These are phyloP conservation scores for Argynnis bischoffii DNA, from an alignment of 2,888 invertebrate species.

Conservation along the genomic window DNA sequence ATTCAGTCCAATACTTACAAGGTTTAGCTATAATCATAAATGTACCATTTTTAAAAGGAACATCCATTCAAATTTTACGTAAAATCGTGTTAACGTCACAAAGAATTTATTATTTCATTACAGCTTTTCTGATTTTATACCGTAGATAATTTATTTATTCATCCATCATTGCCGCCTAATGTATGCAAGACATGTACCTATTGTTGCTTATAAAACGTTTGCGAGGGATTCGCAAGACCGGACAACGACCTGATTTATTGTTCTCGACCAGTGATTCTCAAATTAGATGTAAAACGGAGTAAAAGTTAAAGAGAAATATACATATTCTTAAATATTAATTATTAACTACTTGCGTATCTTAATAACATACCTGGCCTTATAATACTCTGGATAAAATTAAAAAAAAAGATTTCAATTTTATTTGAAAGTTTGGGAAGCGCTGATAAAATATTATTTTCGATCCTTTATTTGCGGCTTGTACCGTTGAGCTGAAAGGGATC, in stretches of 20 bases:
- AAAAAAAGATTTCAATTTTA: no score
- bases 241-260: slow-evolving; percentile 33
- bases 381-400: no score
- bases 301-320: background rate
- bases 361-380: no score
- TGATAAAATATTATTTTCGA: slow-evolving; percentile 15
- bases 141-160: slow-evolving; percentile 20
- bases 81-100: background rate
- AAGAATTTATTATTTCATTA: background rate
- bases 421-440: background rate
- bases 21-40: no score
- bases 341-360: no score
- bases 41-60: no score
- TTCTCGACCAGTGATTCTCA: slow-evolving; percentile 9
- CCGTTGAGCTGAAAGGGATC: slow-evolving; percentile 22
- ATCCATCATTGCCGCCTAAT: slow-evolving; percentile 22
- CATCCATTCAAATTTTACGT: no score
- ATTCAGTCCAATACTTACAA: no score
- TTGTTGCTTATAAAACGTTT: slow-evolving; percentile 35
- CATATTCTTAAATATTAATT: no score
- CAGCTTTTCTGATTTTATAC: slow-evolving; percentile 11
- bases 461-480: slow-evolving; percentile 19
- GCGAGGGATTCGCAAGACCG: slow-evolving; percentile 23
- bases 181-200: slow-evolving; percentile 36
- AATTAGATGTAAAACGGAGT: background rate